Evolutionary conservation across 2,888 invertebrate species (phyloP).

Genomic region (Synanthedon tipuliformis): DNA sequence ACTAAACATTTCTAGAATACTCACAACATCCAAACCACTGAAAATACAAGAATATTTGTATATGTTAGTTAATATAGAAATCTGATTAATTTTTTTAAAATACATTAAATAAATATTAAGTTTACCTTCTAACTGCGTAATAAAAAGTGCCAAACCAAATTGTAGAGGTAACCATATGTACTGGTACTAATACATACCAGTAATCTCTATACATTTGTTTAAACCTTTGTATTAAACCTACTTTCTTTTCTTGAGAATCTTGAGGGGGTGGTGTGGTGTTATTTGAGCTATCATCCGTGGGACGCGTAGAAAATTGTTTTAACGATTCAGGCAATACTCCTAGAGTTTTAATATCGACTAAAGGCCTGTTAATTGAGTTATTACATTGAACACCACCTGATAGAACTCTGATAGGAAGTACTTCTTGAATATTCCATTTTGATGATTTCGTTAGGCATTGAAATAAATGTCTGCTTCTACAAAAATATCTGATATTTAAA

Average conservation of each 20-base stretch:
- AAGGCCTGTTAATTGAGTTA: conserved; percentile 13
- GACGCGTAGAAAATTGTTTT: conserved; percentile 14
- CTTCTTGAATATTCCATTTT: conserved; percentile 32
- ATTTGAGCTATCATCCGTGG: conserved; percentile 18
- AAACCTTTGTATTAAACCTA: conserved; percentile 81
- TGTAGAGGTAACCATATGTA: conserved; percentile 88
- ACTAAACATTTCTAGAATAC: conserved; percentile 80
- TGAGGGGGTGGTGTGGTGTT: conserved; percentile 16
- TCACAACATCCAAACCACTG: conserved; percentile 93
- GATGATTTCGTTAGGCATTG: conserved; percentile 42
- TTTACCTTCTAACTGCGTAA: conserved; percentile 85
- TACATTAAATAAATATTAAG: neutral
- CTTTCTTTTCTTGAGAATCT: conserved; percentile 43
- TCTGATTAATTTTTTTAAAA: neutral
- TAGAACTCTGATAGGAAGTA: conserved; percentile 29
- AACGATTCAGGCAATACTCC: conserved; percentile 14
- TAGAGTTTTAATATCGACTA: conserved; percentile 18
- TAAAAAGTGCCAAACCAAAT: conserved; percentile 93
- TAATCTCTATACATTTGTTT: conserved; percentile 94
- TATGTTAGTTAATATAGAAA: too few species aligned
- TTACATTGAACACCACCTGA: conserved; percentile 32
- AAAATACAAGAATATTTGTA: conserved; percentile 25
- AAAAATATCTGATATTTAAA: conserved; percentile 35
- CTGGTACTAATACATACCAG: conserved; percentile 96
- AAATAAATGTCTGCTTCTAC: conserved; percentile 32